Percentiles rank a stretch among this genome's conserved stretches.
phyloP scores from a whole-genome alignment of 2,888 invertebrate species.

The Metopia argyrocephala region DNA sequence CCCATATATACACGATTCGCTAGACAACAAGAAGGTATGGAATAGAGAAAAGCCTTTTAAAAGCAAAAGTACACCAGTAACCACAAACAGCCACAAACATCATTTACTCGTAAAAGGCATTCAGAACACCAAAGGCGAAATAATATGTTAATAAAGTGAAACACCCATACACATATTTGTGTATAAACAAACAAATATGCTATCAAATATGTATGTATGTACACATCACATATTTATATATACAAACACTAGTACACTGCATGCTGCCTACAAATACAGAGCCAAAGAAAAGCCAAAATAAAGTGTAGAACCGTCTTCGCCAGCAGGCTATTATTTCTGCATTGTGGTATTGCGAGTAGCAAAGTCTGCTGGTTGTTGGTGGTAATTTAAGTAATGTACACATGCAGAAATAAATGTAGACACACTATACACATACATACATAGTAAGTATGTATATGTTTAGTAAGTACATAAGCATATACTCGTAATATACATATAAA shows the following conservation, averaged over 20 bases:
- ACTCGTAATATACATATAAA: no score
- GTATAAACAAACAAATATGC: neutral
- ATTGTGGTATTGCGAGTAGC: slow-evolving; percentile 21
- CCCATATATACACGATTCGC: neutral
- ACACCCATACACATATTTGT: no score
- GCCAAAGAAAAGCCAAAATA: neutral
- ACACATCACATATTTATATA: no score
- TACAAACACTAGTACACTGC: neutral
- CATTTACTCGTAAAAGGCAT: slow-evolving; percentile 18
- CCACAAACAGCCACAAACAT: slow-evolving; percentile 29
- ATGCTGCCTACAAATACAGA: neutral
- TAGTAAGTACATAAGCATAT: no score
- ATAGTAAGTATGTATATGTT: neutral
- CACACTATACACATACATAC: neutral
- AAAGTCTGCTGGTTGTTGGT: neutral
- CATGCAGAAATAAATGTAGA: neutral
- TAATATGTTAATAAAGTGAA: slow-evolving; percentile 23
- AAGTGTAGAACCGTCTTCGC: slow-evolving; percentile 14
- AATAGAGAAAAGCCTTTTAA: neutral
- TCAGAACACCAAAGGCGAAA: slow-evolving; percentile 27
- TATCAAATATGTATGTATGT: no score
- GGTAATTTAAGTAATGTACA: neutral
- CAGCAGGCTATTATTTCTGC: slow-evolving; percentile 49
- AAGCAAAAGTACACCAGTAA: neutral
- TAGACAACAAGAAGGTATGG: neutral